Conservation (phyloP, 2,888 invertebrate species). For the Chironomus riparius region DNA sequence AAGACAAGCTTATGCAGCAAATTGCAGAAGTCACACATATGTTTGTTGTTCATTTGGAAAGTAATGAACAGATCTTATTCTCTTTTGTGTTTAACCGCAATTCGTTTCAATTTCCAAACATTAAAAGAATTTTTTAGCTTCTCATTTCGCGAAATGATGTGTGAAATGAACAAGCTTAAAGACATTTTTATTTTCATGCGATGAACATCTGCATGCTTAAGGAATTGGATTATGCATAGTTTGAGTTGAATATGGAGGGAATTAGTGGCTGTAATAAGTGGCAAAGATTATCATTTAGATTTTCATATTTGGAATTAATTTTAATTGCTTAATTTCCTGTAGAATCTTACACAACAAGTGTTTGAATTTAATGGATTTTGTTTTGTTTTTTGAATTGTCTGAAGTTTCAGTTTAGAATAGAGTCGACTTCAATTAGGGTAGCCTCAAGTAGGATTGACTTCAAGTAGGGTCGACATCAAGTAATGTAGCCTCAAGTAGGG, state of each 20-base stretch:
- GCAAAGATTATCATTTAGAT: too few relatives aligned
- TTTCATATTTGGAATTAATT: neutral
- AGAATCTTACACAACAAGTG: too few relatives aligned
- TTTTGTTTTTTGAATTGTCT: too few relatives aligned
- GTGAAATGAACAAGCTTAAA: neutral
- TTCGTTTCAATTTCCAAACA: slow-evolving; percentile 5
- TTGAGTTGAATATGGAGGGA: too few relatives aligned
- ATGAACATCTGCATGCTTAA: neutral
- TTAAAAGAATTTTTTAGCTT: neutral
- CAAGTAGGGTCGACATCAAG: too few relatives aligned
- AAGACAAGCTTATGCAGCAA: slow-evolving; percentile 6
- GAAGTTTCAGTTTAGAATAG: too few relatives aligned
- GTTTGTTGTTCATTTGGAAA: neutral
- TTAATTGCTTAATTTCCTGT: neutral
- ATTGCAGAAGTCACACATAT: neutral
- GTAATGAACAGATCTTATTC: neutral
- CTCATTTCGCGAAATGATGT: slow-evolving; percentile 12
- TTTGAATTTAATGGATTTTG: too few relatives aligned
- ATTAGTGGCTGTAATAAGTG: too few relatives aligned
- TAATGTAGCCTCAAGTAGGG: too few relatives aligned
- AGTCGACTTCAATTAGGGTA: too few relatives aligned
- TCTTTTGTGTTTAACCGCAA: slow-evolving; percentile 3
- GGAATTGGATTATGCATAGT: neutral
- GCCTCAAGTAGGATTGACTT: too few relatives aligned
- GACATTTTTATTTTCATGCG: neutral